A percentile compares a stretch with the other conserved stretches of the same genome.
phyloP scores from a whole-genome alignment of 2,113 vertebrate genomes.

The human (Homo sapiens) region GRCh38 chr12:62159001-62159500 shows the following conservation, averaged over 20 bases:
- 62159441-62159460: conserved; percentile 62
- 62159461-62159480: conserved; percentile 58
- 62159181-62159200: conserved; percentile 41
- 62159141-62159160: conserved; percentile 16
- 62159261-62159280: conserved; percentile 50
- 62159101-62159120: conserved; percentile 8
- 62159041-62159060: conserved; percentile 23
- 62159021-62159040: conserved; percentile 32
- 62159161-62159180: not conserved
- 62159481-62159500: conserved; percentile 44
- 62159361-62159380: conserved; percentile 37
- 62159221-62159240: conserved; percentile 35
- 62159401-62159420: conserved; percentile 68
- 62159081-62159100: conserved; percentile 29
- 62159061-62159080: conserved; percentile 47
- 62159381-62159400: conserved; percentile 47
- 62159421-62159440: conserved; percentile 46
- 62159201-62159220: not conserved
- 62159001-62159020: conserved; percentile 16
- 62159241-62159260: conserved; percentile 59
- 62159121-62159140: conserved; percentile 31
- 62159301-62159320: conserved; percentile 42
- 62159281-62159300: conserved; percentile 70
- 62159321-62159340: conserved; percentile 66
- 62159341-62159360: conserved; percentile 26